Base-by-base conservation (phyloP, 2,797 vertebrate species). In the Loris lydekkerianus region DNA sequence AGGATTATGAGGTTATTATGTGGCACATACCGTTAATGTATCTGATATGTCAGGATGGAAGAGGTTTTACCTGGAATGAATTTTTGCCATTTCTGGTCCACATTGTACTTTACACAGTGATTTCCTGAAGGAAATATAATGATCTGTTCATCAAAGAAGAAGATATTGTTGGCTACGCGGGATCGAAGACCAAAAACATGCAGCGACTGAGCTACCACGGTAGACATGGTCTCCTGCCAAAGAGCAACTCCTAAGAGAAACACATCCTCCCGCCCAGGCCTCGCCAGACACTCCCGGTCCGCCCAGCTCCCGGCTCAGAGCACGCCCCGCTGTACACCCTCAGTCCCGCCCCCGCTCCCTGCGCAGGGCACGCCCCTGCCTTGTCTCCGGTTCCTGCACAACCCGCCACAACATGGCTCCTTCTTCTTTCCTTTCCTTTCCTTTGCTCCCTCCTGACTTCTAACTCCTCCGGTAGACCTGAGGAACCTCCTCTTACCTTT, bases 81-180 rank as follows among this genome's bases (percentile, higher is more conserved):
- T 96, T 98, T 98, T 98, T 99, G 99, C 97, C 98, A 98, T 94
- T 98, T 98, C 43, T 99, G 99, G 95, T 98, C 98, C 4, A 98
- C 97, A 98, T 99, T 99, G 95, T 99, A 99, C 81, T 98, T 98
- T 80, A 99, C 98, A 86, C 99, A 99, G 98, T 98, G 98, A 97
- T 99, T 99, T 49, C 99, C 99, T 70, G 98, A 98, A 31, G 99
- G 99, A 91, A 99, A 99, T 20, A 99, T 98, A 40, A 99, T 97
- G 2, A 99, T 99, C 65, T 99, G 98, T 25, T 99, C 99, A 84
- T 99, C 99, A 58, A 98, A 93, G 98, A 99, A 99, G 92, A 98
- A 98, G 91, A 99, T 49, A 31, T 99, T 99, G 96, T 99, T 99
- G 0, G 89, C 96, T 13, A 99, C 99, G 46, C 98, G 97, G 34